Evolutionary conservation across 1,140 invertebrate genomes (phyloP).

Genomic region (Drosophila ohnishii): DNA sequence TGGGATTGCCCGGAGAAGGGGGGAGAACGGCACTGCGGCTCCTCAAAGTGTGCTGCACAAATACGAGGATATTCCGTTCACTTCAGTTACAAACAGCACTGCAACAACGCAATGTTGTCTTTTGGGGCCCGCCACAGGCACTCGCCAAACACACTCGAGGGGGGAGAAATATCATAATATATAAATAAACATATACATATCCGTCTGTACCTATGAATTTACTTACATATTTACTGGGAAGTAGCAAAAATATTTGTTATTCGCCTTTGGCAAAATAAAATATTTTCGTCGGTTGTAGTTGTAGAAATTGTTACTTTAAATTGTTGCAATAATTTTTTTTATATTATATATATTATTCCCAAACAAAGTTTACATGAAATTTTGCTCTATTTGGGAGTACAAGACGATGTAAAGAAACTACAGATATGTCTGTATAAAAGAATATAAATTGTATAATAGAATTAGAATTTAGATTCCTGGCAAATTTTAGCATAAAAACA

Average conservation of each 20-base stretch:
- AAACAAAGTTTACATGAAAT: background rate
- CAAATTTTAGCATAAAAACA: no score
- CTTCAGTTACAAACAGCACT: constrained; percentile 42
- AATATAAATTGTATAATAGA: no score
- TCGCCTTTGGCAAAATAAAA: constrained; percentile 11
- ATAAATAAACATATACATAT: constrained; percentile 34
- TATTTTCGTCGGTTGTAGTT: background rate
- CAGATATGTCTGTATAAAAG: no score
- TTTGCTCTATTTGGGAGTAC: background rate
- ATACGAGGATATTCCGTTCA: constrained; percentile 54
- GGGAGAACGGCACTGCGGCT: constrained; percentile 16
- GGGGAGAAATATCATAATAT: constrained; percentile 11
- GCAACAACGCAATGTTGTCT: constrained; percentile 58
- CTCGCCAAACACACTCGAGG: constrained; percentile 28
- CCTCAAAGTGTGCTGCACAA: constrained; percentile 62
- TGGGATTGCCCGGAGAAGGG: background rate
- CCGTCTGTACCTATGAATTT: background rate
- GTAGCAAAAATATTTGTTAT: constrained; percentile 29
- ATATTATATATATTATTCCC: background rate
- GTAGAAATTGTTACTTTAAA: background rate
- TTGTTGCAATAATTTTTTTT: background rate
- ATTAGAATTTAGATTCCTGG: no score
- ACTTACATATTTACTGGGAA: constrained; percentile 39
- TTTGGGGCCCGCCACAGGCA: constrained; percentile 34
- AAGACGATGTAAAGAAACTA: no score